Percentiles rank a stretch among this genome's conserved stretches.
These are phyloP conservation scores for Porites australiensis DNA, from an alignment of 64 coral and sea anemone genomes.

Conservation along the genomic window DNA sequence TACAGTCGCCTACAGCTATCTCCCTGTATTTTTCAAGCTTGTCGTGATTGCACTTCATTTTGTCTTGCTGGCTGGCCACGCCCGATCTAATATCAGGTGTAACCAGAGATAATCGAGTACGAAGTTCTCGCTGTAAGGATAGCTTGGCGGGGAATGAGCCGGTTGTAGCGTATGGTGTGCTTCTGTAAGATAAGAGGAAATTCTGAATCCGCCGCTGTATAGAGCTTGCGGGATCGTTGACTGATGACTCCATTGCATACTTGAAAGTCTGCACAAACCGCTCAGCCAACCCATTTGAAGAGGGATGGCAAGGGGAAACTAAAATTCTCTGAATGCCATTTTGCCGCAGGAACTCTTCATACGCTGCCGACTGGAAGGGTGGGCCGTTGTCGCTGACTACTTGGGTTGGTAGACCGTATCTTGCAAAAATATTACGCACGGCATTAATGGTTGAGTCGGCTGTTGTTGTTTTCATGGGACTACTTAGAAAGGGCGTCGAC, in stretches of 20 bases:
- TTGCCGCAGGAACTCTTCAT: neutral
- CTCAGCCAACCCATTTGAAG: too few relatives aligned
- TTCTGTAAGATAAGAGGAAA: slow-evolving; percentile 64
- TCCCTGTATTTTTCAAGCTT: slow-evolving; percentile 37
- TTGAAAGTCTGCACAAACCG: too few relatives aligned
- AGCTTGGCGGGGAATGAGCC: slow-evolving; percentile 48
- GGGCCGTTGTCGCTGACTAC: slow-evolving; percentile 6
- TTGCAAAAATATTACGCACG: neutral
- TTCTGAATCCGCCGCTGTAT: neutral
- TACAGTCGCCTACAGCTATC: slow-evolving; percentile 26
- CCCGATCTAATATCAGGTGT: neutral
- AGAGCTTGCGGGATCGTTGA: neutral
- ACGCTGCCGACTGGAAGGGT: slow-evolving; percentile 30
- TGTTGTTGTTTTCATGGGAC: neutral
- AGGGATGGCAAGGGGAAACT: too few relatives aligned
- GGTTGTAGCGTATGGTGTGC: slow-evolving; percentile 55
- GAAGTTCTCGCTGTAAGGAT: slow-evolving; percentile 54
- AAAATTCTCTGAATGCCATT: too few relatives aligned
- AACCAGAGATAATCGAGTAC: slow-evolving; percentile 36
- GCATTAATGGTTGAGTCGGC: neutral
- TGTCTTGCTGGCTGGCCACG: slow-evolving; percentile 48
- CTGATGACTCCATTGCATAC: neutral
- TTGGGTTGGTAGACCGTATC: neutral
- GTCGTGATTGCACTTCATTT: slow-evolving; percentile 72
- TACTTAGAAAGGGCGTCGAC: too few relatives aligned